A percentile compares a stretch with the other conserved stretches of the same genome.
phyloP scores from a whole-genome alignment of 2,797 vertebrate species.

The Dryobates pubescens region DNA sequence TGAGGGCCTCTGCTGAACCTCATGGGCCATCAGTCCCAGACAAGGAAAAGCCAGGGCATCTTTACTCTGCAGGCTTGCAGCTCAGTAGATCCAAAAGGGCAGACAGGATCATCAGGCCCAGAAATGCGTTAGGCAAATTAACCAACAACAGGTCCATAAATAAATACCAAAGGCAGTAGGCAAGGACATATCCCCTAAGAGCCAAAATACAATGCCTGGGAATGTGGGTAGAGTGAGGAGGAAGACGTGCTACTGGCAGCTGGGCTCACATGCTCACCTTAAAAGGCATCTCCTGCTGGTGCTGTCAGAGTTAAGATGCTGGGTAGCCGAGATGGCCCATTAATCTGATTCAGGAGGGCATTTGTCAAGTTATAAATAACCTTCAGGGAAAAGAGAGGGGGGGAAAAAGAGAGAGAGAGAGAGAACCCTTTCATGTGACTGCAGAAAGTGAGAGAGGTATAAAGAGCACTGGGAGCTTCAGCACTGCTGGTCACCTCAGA shows the following conservation, averaged over 20 bases:
- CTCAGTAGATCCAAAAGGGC: accelerated
- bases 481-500: not conserved
- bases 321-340: not conserved
- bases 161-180: not conserved
- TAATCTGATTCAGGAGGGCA: not conserved
- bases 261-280: not conserved
- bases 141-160: not conserved
- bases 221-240: accelerated
- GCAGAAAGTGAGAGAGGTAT: not conserved
- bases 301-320: not conserved
- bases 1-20: not conserved
- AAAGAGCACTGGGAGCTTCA: not conserved
- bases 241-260: not conserved
- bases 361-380: not conserved
- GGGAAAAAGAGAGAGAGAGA: not conserved
- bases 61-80: not conserved
- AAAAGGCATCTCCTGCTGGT: not conserved
- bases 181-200: not conserved
- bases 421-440: not conserved
- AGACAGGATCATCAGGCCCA: not conserved
- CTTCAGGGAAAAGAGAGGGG: not conserved
- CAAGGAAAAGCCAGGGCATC: not conserved
- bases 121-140: not conserved
- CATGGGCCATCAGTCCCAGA: not conserved
- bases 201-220: not conserved